Evolutionary conservation across 2,888 invertebrate genomes (phyloP).

Genomic region (Eustalomyia histrio): DNA sequence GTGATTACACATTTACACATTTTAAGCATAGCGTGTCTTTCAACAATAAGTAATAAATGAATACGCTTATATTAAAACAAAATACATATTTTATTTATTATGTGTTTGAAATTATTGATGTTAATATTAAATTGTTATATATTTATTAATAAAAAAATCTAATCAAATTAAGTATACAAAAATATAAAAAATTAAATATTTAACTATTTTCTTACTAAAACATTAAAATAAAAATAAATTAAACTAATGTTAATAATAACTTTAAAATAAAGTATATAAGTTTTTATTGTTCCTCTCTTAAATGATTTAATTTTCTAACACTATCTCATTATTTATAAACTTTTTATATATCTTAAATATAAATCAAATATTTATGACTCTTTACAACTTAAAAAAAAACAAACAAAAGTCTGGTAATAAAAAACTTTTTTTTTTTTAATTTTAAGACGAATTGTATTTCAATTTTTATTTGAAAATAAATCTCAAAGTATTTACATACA

Average conservation of each 20-base stretch:
- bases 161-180: conserved; percentile 10
- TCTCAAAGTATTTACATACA: neutral
- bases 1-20: conserved; percentile 12
- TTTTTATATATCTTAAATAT: neutral
- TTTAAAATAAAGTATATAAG: neutral
- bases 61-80: conserved; percentile 63
- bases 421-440: neutral
- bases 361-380: neutral
- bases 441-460: neutral
- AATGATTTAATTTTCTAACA: neutral
- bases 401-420: neutral
- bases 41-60: conserved; percentile 58
- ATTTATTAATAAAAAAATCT: conserved; percentile 9
- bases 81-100: conserved; percentile 22
- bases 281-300: neutral
- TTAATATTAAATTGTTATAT: conserved; percentile 22
- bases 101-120: conserved; percentile 39
- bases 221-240: neutral
- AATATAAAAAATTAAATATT: conserved; percentile 10
- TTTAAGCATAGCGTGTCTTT: conserved; percentile 20
- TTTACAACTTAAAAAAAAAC: neutral
- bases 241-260: neutral
- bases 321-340: neutral
- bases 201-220: conserved; percentile 10
- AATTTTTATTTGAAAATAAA: neutral